Base-by-base conservation (phyloP, 1,140 invertebrate genomes). In the Temnothorax nylanderi region DNA sequence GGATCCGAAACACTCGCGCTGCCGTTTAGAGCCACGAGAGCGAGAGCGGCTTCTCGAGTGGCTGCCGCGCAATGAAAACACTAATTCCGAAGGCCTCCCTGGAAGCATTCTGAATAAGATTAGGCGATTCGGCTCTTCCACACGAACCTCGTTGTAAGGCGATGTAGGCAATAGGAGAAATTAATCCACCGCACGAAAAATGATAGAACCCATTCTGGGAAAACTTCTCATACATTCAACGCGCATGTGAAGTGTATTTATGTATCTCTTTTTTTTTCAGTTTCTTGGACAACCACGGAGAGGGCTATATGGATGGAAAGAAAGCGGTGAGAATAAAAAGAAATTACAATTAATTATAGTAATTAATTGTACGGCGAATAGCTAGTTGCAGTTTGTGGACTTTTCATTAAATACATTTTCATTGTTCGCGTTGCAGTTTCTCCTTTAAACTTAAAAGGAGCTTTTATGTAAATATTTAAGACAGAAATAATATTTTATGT, bases 1-100 rank as follows among this genome's bases (percentile, higher is more conserved):
- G 89, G 85, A 64, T 87, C 58, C 89, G 89, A 90, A 87, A 90
- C 89, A 85, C 65, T 85, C 81, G 54, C 77, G 60, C 67, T 51
- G 49, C 75, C 62, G 47, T 75, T 58, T 62, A 69, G 69, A 81
- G 84, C 75, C 77, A 62, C 44, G 81, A 81, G 82, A 80, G 87
- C 76, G 86, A 80, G 76, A 81, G 62, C 77, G 47, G 77, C 47
- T 81, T 54, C 91, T 92, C 89, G 91, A 92, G 87, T 74, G 81
- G 88, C 93, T 92, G 86, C 92, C 92, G 91, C 93, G 91, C 94
- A 91, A 94, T 92, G 94, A 94, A 94, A 95, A 94, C 89, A 90
- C 89, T 93, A 94, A 94, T 94, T 94, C 88, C 64, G 65, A 18
- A 16, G 51, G 86, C 85, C 51, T 76, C 81, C 34, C 47, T 88